Evolutionary conservation across 2,888 invertebrate genomes (phyloP).

Genomic region (Leucophenga maculata): DNA sequence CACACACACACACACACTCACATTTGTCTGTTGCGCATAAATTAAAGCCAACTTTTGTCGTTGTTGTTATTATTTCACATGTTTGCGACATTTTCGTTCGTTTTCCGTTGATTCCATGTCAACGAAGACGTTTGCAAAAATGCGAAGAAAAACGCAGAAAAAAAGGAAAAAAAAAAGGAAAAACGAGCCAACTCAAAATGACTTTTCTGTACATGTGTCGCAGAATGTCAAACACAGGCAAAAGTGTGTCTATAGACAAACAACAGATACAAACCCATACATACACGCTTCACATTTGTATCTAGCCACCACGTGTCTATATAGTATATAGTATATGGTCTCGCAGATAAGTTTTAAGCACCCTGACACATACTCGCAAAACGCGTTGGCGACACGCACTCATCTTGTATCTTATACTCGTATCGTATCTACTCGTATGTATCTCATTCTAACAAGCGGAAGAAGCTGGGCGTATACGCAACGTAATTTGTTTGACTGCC

Average conservation of each 20-base stretch:
- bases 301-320: too few species aligned
- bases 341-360: constrained; percentile 8
- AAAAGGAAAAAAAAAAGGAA: background rate
- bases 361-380: constrained; percentile 9
- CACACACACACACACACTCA: background rate
- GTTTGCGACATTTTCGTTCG: background rate
- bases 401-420: background rate
- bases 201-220: constrained; percentile 23
- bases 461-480: constrained; percentile 13
- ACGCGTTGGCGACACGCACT: constrained; percentile 10
- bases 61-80: background rate
- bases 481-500: constrained; percentile 25
- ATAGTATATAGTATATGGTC: background rate
- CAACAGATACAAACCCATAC: constrained; percentile 9
- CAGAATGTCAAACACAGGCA: constrained; percentile 32
- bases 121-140: background rate
- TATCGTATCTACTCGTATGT: background rate
- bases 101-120: constrained; percentile 2
- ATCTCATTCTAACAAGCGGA: background rate
- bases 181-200: background rate
- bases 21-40: constrained; percentile 26
- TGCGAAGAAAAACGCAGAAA: background rate
- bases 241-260: background rate
- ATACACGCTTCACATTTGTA: background rate
- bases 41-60: constrained; percentile 14